A percentile compares a stretch with the other conserved stretches of the same genome.
These are phyloP conservation scores for Symphodus melops DNA, from an alignment of 2,113 vertebrate genomes.

Conservation along the genomic window DNA sequence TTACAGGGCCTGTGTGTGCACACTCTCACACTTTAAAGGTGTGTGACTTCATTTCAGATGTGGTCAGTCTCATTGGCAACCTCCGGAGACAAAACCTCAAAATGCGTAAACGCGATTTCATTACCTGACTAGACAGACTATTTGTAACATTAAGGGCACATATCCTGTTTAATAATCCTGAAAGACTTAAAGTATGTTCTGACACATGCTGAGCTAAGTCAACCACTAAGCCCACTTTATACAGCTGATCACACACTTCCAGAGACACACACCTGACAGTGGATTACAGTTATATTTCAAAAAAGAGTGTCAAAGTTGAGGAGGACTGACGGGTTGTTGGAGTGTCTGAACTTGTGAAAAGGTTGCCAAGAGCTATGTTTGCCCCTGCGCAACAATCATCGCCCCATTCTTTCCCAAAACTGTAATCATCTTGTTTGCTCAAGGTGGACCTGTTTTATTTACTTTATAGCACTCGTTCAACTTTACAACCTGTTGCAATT, in stretches of 20 bases:
- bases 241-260: background rate
- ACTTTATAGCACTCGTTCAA: constrained; percentile 5
- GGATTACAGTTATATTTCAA: background rate
- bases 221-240: constrained; percentile 5
- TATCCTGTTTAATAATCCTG: constrained; percentile 49
- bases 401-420: constrained; percentile 53
- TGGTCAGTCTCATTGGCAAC: constrained; percentile 37
- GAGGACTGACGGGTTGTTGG: background rate
- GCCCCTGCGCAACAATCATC: constrained; percentile 49
- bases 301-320: background rate
- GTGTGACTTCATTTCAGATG: constrained; percentile 62
- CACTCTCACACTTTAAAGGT: constrained; percentile 33
- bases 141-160: constrained; percentile 9
- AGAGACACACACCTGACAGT: background rate
- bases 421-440: constrained; percentile 61
- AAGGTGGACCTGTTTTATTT: constrained; percentile 26
- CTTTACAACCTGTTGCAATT: constrained; percentile 15
- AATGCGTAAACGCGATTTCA: constrained; percentile 47
- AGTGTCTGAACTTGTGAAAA: constrained; percentile 26
- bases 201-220: constrained; percentile 5
- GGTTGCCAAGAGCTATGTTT: constrained; percentile 12
- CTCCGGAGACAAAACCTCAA: constrained; percentile 41
- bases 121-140: constrained; percentile 20
- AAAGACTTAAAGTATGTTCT: background rate
- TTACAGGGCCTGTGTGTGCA: background rate